Evolutionary conservation across 2,113 vertebrate species (phyloP).

Genomic region (Eclectus roratus): DNA sequence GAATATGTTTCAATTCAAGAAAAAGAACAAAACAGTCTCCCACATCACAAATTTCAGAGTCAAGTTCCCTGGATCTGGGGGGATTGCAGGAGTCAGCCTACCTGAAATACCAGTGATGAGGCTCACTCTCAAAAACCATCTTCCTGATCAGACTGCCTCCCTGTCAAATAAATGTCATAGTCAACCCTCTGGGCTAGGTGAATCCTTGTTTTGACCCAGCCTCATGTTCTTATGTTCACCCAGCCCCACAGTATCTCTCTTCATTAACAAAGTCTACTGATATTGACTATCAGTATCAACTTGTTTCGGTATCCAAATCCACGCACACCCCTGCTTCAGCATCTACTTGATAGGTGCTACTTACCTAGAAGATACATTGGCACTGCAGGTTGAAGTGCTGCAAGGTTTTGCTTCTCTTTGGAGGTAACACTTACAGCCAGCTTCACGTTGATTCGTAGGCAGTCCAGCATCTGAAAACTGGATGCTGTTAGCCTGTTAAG

Average conservation of each 20-base stretch:
- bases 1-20: not conserved
- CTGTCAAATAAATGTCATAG: not conserved
- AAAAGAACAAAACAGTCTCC: not conserved
- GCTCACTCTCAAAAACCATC: not conserved
- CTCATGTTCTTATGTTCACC: not conserved
- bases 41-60: not conserved
- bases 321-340: not conserved
- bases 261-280: not conserved
- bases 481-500: not conserved
- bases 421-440: not conserved
- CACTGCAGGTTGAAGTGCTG: accelerated
- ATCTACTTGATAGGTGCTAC: not conserved
- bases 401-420: not conserved
- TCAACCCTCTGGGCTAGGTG: too few relatives aligned
- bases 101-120: not conserved
- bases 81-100: not conserved
- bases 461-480: not conserved
- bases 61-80: not conserved
- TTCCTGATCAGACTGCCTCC: not conserved
- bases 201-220: not conserved
- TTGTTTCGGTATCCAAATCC: not conserved
- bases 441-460: not conserved
- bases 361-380: not conserved
- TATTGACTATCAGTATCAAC: not conserved
- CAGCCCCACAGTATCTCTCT: not conserved